Base-by-base conservation (phyloP, 2,113 vertebrate species). In the Melanotaenia duboulayi region DNA sequence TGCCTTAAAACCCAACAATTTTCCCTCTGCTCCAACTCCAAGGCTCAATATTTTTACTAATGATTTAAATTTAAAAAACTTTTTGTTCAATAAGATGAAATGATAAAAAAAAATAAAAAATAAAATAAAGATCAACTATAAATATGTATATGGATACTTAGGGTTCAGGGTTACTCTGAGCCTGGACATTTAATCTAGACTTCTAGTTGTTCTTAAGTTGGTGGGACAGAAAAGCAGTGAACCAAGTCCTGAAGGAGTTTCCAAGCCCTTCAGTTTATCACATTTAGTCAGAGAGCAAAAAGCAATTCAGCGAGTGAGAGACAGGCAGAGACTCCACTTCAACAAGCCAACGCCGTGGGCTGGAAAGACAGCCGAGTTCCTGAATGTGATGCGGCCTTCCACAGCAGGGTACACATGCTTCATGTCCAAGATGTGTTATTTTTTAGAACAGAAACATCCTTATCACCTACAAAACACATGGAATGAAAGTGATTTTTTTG, bases 331-430 rank as follows among this genome's bases (percentile, higher is more conserved):
- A 69, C 59, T 44, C 3, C 83, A 61, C 32, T 90, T 71, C 40
- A 88, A 17, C 52, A 76, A 89, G 71, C 5, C 0, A 37, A 25
- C 48, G 56, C 69, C 55, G 76, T 80, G 87, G 24, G 72, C 20
- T 24, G 49, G 20, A 11, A 66, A 7, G 16, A 28, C 23, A 1
- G 57, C 83, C 0, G 65, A 80, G 66, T 68, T 87, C 71, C 91
- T 95, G 92, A 96, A 94, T 20, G 59, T 94, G 70, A 96, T 93
- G 72, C 95, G 93, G 0, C 95, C 95, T 91, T 96, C 95, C 74
- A 96, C 86, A 24, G 93, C 91, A 72, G 95, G 93, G 78, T 93
- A 95, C 78, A 96, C 84, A 11, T 63, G 86, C 85, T 90, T 88
- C 94, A 94, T 94, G 76, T 91, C 91, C 24, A 54, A 82, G 69